A percentile compares a stretch with the other conserved stretches of the same genome.
These are phyloP conservation scores for Pseudomyrmex flavicornis DNA, from an alignment of 1,140 invertebrate genomes.

Conservation along the genomic window DNA sequence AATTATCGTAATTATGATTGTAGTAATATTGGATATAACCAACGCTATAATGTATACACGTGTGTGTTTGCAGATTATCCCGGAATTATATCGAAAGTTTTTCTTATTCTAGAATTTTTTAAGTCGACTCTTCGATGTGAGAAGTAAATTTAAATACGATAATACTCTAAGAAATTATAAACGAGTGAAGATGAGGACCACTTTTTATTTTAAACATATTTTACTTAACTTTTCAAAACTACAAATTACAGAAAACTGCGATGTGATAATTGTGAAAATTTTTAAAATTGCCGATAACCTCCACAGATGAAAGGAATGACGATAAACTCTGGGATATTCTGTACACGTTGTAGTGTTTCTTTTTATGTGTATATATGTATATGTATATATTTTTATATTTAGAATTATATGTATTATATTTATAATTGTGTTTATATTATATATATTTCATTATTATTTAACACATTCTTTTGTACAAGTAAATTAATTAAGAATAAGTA, in stretches of 20 bases:
- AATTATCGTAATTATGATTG: conserved; percentile 45
- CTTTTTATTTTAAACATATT: neutral
- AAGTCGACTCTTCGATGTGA: neutral
- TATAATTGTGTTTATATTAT: conserved; percentile 77
- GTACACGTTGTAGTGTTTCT: conserved; percentile 41
- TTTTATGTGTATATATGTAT: conserved; percentile 17
- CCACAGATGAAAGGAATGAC: conserved; percentile 16
- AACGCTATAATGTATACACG: conserved; percentile 56
- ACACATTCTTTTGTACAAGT: conserved; percentile 86
- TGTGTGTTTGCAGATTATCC: conserved; percentile 37
- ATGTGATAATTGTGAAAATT: neutral
- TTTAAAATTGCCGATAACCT: conserved; percentile 1
- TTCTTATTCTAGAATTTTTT: conserved; percentile 20
- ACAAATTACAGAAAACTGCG: neutral
- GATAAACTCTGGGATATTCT: conserved; percentile 17
- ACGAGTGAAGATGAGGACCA: too few species aligned
- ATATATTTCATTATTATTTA: conserved; percentile 85
- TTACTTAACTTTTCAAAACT: neutral
- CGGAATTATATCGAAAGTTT: conserved; percentile 14
- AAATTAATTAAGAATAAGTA: conserved; percentile 86
- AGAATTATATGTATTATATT: conserved; percentile 66
- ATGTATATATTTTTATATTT: conserved; percentile 47
- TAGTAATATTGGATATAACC: conserved; percentile 47
- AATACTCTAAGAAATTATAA: too few species aligned
- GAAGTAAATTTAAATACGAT: neutral